phyloP scores from a whole-genome alignment of 2,113 vertebrate genomes.

The Galemys pyrenaicus region DNA sequence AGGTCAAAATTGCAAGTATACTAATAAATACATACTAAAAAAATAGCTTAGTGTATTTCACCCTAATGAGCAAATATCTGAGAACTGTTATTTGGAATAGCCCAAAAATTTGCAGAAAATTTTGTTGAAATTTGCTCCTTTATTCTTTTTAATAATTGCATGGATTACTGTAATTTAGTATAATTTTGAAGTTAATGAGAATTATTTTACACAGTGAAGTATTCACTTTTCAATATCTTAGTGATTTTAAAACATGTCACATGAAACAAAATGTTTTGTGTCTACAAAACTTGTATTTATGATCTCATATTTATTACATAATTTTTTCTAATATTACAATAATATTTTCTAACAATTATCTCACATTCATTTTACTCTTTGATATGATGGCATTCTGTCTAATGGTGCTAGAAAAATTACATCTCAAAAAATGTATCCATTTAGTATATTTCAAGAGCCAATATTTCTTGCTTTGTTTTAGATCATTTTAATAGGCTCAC shows the following conservation, averaged over 20 bases:
- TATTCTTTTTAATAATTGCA: not conserved
- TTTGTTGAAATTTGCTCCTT: not conserved
- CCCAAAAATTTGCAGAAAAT: not conserved
- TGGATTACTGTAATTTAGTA: not conserved
- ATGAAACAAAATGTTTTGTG: not conserved
- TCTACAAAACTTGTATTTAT: not conserved
- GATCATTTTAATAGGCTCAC: not conserved
- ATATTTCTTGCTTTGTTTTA: not conserved
- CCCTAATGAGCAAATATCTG: not conserved
- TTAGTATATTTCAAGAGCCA: not conserved
- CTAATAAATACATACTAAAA: not conserved
- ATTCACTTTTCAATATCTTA: not conserved
- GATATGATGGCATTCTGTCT: not conserved
- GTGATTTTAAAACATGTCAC: not conserved
- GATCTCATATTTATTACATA: not conserved
- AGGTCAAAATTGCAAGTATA: not conserved
- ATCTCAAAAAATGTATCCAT: slow-evolving; percentile 18
- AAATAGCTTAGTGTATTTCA: not conserved
- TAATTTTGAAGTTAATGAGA: slow-evolving; percentile 11
- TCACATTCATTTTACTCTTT: slow-evolving; percentile 3
- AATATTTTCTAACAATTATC: not conserved
- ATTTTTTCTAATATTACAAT: not conserved
- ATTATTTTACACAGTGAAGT: not conserved
- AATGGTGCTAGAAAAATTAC: not conserved
- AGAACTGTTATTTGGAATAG: not conserved